phyloP scores from a whole-genome alignment of 1,140 invertebrate species.

The Pseudomyrmex gracilis region DNA sequence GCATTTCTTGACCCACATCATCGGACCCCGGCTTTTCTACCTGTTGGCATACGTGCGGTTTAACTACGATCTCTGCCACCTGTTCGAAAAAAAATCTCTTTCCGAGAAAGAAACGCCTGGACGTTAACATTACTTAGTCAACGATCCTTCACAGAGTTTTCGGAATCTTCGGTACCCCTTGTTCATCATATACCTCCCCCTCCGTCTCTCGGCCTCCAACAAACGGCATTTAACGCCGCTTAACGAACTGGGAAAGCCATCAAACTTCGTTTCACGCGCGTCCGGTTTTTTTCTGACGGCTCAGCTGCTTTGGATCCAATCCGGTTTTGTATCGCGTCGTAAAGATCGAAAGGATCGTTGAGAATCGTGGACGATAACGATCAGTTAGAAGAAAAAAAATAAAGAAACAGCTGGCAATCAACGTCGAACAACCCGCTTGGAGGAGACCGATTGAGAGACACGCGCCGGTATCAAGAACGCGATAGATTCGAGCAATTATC shows the following conservation, averaged over 20 bases:
- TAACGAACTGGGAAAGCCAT: constrained; percentile 58
- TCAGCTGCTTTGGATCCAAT: constrained; percentile 56
- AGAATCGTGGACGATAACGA: background rate
- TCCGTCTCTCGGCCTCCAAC: background rate
- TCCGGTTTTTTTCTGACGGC: constrained; percentile 32
- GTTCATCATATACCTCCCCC: constrained; percentile 39
- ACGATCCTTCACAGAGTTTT: constrained; percentile 1
- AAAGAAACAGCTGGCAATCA: constrained; percentile 52
- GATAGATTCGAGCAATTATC: background rate
- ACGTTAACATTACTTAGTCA: constrained; percentile 54
- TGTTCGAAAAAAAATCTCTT: constrained; percentile 66
- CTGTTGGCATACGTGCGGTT: constrained; percentile 66
- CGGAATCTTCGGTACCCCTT: background rate
- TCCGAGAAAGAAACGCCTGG: constrained; percentile 6
- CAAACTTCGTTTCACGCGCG: constrained; percentile 33
- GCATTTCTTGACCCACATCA: constrained; percentile 72
- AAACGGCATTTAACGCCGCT: constrained; percentile 64
- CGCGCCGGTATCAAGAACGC: constrained; percentile 58
- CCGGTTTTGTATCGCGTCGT: constrained; percentile 19
- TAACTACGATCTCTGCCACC: constrained; percentile 55
- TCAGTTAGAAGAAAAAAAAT: background rate
- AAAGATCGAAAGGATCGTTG: constrained; percentile 19
- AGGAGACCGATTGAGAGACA: background rate
- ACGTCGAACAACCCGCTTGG: constrained; percentile 1
- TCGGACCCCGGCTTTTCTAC: constrained; percentile 67